phyloP scores from a whole-genome alignment of 2,113 vertebrate genomes.

The Engraulis encrasicolus region DNA sequence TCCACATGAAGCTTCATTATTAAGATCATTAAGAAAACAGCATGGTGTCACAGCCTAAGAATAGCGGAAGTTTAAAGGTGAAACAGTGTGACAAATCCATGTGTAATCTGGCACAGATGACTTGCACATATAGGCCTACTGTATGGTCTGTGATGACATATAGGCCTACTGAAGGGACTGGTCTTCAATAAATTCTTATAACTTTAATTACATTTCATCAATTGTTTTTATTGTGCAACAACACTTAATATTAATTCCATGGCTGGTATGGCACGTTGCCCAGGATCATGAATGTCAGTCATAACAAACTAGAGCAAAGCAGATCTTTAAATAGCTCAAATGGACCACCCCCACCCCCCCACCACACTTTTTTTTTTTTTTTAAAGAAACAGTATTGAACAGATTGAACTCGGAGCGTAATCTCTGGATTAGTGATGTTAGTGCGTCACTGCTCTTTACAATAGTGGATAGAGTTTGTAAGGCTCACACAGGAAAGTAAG shows the following conservation, averaged over 20 bases:
- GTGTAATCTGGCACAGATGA: constrained; percentile 1
- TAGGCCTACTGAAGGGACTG: too few species aligned
- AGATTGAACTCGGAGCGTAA: constrained; percentile 67
- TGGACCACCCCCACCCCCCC: too few species aligned
- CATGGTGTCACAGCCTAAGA: constrained; percentile 44
- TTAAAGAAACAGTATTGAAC: constrained; percentile 60
- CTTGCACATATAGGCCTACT: too few species aligned
- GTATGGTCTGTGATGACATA: too few species aligned
- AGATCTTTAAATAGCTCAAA: neutral
- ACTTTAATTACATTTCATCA: too few species aligned
- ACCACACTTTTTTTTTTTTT: neutral
- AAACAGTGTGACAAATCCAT: neutral
- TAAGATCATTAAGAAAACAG: constrained; percentile 66
- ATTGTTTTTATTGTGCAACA: too few species aligned
- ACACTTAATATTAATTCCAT: too few species aligned
- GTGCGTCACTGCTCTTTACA: constrained; percentile 70
- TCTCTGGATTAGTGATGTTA: constrained; percentile 71
- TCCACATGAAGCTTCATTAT: constrained; percentile 59
- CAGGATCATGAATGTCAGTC: too few species aligned
- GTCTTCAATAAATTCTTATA: neutral
- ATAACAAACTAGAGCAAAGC: neutral
- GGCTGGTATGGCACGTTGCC: too few species aligned
- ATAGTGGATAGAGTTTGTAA: constrained; percentile 30
- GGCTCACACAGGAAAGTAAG: too few species aligned
- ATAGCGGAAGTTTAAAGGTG: constrained; percentile 34